phyloP scores from a whole-genome alignment of 2,888 invertebrate species.

The Cryptosula pallasiana region DNA sequence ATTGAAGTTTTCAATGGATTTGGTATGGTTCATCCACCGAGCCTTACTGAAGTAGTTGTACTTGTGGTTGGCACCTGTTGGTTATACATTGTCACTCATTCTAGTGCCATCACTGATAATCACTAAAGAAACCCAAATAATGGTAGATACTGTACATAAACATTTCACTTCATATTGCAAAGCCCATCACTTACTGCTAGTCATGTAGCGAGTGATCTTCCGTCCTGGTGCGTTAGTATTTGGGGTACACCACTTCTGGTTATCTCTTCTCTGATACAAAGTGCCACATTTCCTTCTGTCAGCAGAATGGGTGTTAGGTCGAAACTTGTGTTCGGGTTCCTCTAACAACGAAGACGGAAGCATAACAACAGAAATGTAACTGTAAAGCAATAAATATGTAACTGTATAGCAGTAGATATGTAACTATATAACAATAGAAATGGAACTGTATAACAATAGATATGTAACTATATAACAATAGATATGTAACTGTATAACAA shows the following conservation, averaged over 20 bases:
- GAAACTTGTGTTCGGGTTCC: background rate
- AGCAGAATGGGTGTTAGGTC: background rate
- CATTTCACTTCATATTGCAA: too few species aligned
- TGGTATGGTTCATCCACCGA: background rate
- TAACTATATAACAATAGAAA: too few species aligned
- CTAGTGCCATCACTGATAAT: too few species aligned
- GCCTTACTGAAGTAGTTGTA: slow-evolving; percentile 5
- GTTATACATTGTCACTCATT: too few species aligned
- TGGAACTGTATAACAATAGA: too few species aligned
- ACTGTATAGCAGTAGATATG: too few species aligned
- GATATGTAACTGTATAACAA: too few species aligned
- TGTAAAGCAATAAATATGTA: too few species aligned
- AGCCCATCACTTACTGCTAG: background rate
- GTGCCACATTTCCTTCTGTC: background rate
- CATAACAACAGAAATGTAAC: too few species aligned
- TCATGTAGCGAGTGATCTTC: background rate
- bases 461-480: too few species aligned
- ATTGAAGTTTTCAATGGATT: background rate
- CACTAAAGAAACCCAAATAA: too few species aligned
- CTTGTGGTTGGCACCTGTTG: background rate
- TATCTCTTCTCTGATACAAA: background rate
- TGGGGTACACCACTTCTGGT: background rate
- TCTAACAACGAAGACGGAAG: background rate
- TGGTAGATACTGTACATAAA: too few species aligned
- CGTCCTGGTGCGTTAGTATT: background rate